These are phyloP conservation scores for Cyclopterus lumpus DNA, from an alignment of 2,797 vertebrate species.

Conservation along the genomic window DNA sequence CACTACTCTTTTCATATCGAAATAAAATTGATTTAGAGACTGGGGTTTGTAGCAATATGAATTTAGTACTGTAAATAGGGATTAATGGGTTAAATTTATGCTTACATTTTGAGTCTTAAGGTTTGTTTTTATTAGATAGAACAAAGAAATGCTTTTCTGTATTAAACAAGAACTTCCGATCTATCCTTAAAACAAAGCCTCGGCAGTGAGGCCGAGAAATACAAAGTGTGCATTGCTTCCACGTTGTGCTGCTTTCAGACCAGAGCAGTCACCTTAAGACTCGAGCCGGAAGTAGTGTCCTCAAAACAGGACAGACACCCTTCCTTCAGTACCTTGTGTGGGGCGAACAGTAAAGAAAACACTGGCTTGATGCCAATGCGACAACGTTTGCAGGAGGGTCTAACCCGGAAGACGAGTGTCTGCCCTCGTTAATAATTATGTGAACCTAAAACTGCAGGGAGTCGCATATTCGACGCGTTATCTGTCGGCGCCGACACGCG, in stretches of 20 bases:
- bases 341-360: conserved; percentile 33
- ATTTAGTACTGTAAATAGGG: background rate
- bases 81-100: background rate
- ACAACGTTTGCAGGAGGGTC: conserved; percentile 19
- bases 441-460: background rate
- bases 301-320: background rate
- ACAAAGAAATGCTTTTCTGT: background rate
- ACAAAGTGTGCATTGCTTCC: background rate
- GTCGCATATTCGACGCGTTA: background rate
- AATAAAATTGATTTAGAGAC: background rate
- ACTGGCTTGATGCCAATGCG: background rate
- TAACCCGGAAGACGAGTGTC: background rate
- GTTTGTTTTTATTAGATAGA: background rate
- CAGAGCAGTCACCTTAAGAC: background rate
- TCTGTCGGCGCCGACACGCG: accelerated
- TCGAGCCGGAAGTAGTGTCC: background rate
- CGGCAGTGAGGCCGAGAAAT: background rate
- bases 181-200: background rate
- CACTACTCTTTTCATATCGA: background rate
- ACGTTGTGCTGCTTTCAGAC: background rate
- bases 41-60: background rate
- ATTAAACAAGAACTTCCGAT: background rate
- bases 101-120: too few species aligned
- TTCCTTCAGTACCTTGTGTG: background rate
- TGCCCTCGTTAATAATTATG: background rate